Conservation (phyloP, 2,888 invertebrate genomes). For the Meiosimyza decipiens region DNA sequence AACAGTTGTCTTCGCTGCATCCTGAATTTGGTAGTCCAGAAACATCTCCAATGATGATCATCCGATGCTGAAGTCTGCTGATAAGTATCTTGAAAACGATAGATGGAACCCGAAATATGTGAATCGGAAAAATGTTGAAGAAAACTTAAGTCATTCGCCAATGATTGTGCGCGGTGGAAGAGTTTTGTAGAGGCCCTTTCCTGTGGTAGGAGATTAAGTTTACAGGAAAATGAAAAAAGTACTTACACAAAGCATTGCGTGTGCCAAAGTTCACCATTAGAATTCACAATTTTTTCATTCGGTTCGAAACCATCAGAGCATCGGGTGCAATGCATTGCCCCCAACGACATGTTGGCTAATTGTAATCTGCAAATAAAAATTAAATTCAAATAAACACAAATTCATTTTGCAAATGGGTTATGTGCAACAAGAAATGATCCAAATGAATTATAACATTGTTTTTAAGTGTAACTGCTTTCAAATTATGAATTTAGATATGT, state of each 20-base stretch:
- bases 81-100: too few species aligned
- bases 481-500: too few species aligned
- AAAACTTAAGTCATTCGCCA: too few species aligned
- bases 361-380: conserved; percentile 54
- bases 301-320: conserved; percentile 96
- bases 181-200: background rate
- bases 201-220: background rate
- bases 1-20: too few species aligned
- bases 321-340: conserved; percentile 93
- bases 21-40: too few species aligned
- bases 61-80: too few species aligned
- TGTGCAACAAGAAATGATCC: background rate
- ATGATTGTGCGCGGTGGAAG: too few species aligned
- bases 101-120: too few species aligned
- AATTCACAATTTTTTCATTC: conserved; percentile 98
- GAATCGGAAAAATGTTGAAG: too few species aligned
- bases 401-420: conserved; percentile 14
- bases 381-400: too few species aligned
- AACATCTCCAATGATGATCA: too few species aligned
- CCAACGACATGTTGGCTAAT: conserved; percentile 79
- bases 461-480: background rate
- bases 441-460: background rate
- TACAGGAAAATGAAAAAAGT: background rate
- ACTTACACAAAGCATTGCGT: conserved; percentile 98
- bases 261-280: conserved; percentile 98